phyloP scores from a whole-genome alignment of 2,797 vertebrate genomes.

The Margarornis squamiger region DNA sequence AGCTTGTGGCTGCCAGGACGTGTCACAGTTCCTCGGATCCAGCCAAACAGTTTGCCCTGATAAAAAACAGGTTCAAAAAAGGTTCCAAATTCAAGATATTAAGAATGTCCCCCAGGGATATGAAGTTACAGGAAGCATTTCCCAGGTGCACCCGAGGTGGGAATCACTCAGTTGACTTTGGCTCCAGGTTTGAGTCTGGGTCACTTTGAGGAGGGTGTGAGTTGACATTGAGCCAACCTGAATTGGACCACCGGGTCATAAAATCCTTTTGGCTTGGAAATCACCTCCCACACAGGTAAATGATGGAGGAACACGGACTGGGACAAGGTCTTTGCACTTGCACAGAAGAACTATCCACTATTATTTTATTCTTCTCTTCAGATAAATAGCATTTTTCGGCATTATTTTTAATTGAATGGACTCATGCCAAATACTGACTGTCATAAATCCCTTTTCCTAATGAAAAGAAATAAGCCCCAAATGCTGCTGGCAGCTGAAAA shows the following conservation, averaged over 20 bases:
- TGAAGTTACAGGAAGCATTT: background rate
- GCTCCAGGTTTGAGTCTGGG: background rate
- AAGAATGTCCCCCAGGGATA: background rate
- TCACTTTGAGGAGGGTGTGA: background rate
- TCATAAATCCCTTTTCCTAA: constrained; percentile 23
- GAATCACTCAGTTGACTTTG: background rate
- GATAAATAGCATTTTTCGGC: background rate
- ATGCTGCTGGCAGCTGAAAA: background rate
- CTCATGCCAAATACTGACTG: background rate
- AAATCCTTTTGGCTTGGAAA: background rate
- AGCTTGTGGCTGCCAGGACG: background rate
- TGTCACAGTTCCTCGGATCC: background rate
- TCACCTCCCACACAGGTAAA: background rate
- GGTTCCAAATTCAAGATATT: background rate
- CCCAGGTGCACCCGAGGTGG: background rate
- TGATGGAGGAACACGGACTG: background rate
- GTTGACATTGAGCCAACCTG: background rate
- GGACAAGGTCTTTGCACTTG: background rate
- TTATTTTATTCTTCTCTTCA: background rate
- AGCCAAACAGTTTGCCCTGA: background rate
- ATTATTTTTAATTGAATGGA: constrained; percentile 33
- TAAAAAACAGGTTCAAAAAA: background rate
- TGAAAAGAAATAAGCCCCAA: background rate
- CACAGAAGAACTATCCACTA: background rate
- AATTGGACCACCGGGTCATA: background rate